These are phyloP conservation scores for Machimus atricapillus DNA, from an alignment of 2,888 invertebrate species.

Conservation along the genomic window DNA sequence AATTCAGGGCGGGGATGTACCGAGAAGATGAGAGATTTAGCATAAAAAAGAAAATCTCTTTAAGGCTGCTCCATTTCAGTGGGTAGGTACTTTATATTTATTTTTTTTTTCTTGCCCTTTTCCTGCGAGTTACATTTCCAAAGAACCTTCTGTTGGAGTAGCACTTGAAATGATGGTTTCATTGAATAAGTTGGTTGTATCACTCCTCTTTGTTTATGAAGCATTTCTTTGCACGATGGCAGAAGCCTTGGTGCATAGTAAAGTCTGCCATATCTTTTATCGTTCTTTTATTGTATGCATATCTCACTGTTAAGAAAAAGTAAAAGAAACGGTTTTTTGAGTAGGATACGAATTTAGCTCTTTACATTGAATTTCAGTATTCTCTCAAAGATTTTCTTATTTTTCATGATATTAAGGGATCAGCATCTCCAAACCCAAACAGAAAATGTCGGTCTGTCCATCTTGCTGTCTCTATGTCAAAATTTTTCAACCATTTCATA, in stretches of 20 bases:
- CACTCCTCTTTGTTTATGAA: background rate
- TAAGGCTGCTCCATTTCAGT: constrained; percentile 17
- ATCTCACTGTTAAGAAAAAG: background rate
- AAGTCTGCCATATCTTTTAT: background rate
- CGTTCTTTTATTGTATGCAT: background rate
- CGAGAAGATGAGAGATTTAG: constrained; percentile 16
- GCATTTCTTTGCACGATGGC: background rate
- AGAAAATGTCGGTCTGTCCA: background rate
- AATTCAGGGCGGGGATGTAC: background rate
- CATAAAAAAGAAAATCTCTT: constrained; percentile 7
- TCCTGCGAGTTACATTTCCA: background rate
- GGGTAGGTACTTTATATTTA: constrained; percentile 1
- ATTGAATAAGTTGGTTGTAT: background rate
- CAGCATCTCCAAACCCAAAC: background rate
- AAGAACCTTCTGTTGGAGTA: background rate
- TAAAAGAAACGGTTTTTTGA: background rate
- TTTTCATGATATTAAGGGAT: background rate
- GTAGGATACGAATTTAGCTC: background rate
- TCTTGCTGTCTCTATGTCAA: background rate
- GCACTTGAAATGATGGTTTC: background rate
- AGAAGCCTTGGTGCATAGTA: background rate
- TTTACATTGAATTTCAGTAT: background rate
- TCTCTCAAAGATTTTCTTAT: background rate
- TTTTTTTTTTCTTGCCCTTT: background rate
- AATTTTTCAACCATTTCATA: background rate